Evolutionary conservation across 2,888 invertebrate species (phyloP), one percentile per base, ranked within the genome.

Genomic region (Tachystola acroxantha): DNA sequence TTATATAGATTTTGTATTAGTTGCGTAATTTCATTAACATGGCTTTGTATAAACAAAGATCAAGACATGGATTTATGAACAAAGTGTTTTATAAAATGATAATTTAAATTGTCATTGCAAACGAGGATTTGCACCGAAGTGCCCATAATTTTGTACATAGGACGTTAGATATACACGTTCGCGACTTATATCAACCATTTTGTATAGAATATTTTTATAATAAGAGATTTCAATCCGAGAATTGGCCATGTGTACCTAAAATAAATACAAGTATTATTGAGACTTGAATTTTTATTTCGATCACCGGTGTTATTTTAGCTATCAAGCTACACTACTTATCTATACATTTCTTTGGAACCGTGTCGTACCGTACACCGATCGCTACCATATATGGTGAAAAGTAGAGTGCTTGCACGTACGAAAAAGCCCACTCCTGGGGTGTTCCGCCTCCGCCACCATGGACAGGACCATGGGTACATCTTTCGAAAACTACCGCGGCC

Each of bases 191-290:
- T 53, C 37, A 36, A 16, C 3, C 16, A 3, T 54, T 49, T 59
- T 66, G 59, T 63, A 62, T 56, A 59, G 43, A 53, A 42, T 40
- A 43, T 53, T 49, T 58, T 50, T 4, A 24, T 29, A 47, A 54
- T 37, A 47, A 51, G 43, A 53, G 45, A 48, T 50, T 57, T 53
- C 55, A 57, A 51, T 57, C 50, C 50, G 37, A 49, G 42, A 55
- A 63, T 64, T 59, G 64, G 71, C 66, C 66, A 69, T 69, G 61
- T 58, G 66, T 67, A 69, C 64, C 64, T 69, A 64, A 57, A 66
- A 65, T 64, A 64, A 68, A 69, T 57, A 64, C 48, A 57, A 65
- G 52, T 65, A 62, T 58, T 62, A 60, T 54, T 48, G 37, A 38
- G 43, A 41, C 39, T 37, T 44, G 26, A 46, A n/a, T 42, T 26